Evolutionary conservation across 2,888 invertebrate species (phyloP).

Genomic region (Tetranychus truncatus): DNA sequence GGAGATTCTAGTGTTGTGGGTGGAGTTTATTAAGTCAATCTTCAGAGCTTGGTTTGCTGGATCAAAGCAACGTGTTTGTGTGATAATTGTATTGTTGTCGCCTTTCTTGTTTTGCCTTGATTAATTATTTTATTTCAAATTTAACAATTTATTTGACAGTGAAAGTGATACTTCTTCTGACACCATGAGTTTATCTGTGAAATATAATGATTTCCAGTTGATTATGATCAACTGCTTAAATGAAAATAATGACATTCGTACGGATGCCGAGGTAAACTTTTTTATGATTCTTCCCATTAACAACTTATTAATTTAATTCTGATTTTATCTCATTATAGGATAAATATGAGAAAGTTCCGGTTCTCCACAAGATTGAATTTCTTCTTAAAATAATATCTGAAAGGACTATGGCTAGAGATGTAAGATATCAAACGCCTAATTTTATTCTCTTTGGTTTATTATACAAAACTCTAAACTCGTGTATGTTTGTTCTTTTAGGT

Average conservation of each 20-base stretch:
- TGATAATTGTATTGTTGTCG: no score
- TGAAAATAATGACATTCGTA: slow-evolving; percentile 9
- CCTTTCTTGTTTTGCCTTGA: neutral
- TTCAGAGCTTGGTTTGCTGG: no score
- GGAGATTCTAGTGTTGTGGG: no score
- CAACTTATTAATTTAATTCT: neutral
- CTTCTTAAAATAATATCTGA: neutral
- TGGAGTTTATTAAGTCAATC: no score
- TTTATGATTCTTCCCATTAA: neutral
- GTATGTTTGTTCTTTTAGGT: neutral
- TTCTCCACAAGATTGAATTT: slow-evolving; percentile 2
- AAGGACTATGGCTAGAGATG: neutral
- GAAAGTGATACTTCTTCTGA: neutral
- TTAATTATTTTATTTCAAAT: neutral
- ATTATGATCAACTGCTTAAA: neutral
- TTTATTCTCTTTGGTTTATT: neutral
- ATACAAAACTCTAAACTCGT: no score
- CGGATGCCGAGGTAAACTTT: slow-evolving; percentile 8
- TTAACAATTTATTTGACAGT: neutral
- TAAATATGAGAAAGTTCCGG: neutral
- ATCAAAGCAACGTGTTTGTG: no score
- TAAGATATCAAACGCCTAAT: neutral
- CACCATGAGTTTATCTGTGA: neutral
- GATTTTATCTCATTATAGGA: neutral
- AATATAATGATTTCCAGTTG: slow-evolving; percentile 3